Conservation (phyloP, 2,113 vertebrate genomes). For the Tetrao urogallus region DNA sequence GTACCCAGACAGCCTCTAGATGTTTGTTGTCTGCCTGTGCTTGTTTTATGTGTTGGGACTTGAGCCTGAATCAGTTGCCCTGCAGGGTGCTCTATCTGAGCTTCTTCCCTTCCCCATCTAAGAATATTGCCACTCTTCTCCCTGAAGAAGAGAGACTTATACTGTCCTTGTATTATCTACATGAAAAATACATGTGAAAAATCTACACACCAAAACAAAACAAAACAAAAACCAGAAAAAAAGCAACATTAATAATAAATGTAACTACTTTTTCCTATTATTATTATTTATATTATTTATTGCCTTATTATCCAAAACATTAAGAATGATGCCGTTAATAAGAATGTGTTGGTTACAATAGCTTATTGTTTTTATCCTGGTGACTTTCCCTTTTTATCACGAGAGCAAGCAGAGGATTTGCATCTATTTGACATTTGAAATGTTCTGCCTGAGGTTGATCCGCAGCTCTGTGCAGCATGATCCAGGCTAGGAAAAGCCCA, state of each 20-base stretch:
- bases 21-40: not conserved
- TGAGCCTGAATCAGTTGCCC: not conserved
- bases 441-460: not conserved
- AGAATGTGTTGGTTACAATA: not conserved
- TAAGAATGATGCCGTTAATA: not conserved
- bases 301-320: not conserved
- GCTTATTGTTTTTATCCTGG: slow-evolving; percentile 36
- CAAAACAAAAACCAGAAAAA: not conserved
- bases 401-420: slow-evolving; percentile 10
- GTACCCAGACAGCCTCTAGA: not conserved
- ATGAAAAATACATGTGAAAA: not conserved
- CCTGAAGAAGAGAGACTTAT: not conserved
- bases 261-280: not conserved
- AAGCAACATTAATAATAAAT: not conserved
- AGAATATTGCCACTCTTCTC: not conserved
- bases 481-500: slow-evolving; percentile 3
- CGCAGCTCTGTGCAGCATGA: not conserved
- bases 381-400: slow-evolving; percentile 17
- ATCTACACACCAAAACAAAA: not conserved
- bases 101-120: not conserved
- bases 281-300: slow-evolving; percentile 30
- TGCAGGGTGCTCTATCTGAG: not conserved
- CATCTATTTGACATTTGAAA: slow-evolving; percentile 36
- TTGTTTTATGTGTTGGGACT: not conserved
- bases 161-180: not conserved